Base-by-base conservation (phyloP, 2,888 invertebrate genomes). In the Drosophila cyrtoloma region DNA sequence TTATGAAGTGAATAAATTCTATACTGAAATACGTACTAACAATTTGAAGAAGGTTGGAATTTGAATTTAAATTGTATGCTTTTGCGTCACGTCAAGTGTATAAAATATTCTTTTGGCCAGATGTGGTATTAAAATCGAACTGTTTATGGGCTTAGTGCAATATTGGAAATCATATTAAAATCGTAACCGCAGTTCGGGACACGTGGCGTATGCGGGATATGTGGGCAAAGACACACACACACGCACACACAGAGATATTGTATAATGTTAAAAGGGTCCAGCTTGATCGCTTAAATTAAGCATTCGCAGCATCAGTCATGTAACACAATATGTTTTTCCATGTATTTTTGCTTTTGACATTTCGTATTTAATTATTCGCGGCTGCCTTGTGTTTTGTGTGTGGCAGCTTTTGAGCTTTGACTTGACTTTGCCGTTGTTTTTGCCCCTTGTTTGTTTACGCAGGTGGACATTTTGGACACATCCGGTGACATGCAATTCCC, bases 401-500 rank as follows among this genome's bases (percentile, higher is more conserved):
- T 28, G 60, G 35, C 55, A 37, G 51, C 60, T 52, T 62, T 59
- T 61, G 14, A 44, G 16, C 26, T 33, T 63, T 47, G 12, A 67
- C 33, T 56, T 55, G 32, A 58, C 53, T 19, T 35, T 57, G n/a
- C 3, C 16, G 16, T 4, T 47, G 16, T 57, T n/a, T 51, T 37
- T 67, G 19, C 42, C 10, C 16, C 44, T 61, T 65, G 19, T 56
- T 44, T 39, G 44, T 44, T 52, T 35, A 26, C 28, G 61, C 92
- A 95, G 94, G 95, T 97, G 84, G 97, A 97, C 92, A 96, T 97
- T 79, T 93, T 97, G 91, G 97, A 97, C 93, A 97, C 97, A 35
- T 96, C 96, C 81, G 97, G 97, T 30, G 97, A 97, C 92, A 95
- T 97, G 93, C 97, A 97, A 92, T 98, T 98, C 93, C 98, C 98